Base-by-base conservation (phyloP, 2,113 vertebrate species). In the Arothron firmamentum region DNA sequence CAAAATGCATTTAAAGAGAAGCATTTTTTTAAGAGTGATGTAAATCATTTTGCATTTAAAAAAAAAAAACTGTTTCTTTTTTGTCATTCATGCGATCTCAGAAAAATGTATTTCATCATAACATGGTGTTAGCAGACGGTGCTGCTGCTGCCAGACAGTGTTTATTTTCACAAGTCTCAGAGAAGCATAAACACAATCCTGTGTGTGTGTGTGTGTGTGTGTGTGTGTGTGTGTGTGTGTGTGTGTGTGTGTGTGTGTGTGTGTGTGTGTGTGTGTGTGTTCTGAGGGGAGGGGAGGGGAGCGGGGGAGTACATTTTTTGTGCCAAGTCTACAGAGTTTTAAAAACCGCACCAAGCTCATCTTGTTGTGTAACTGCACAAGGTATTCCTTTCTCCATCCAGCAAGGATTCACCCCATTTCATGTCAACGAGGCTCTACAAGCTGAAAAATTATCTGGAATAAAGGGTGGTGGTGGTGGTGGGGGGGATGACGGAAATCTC, bases 151-250 rank as follows among this genome's bases (percentile, higher is more conserved):
- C 86, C 78, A 87, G 78, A 72, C 57, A 74, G 70, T 87, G 83
- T 87, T 88, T 88, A 78, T 86, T 87, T 88, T 87, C 75, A 70
- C 80, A 78, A 81, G 78, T 83, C 65, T 74, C 65, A 12, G 46
- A 62, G 66, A 77, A 75, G 62, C 77, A 78, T 86, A 81, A 88
- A 86, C 79, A 85, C 59, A 62, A 67, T 53, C 68, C 58, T 66
- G 74, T 71, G 73, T 73, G 68, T 50, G 62, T 67, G 53, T 80
- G 65, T 50, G 69, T 62, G 70, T 67, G 56, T 80, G 65, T 50
- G 69, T 62, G 70, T 66, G 74, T 72, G 72, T 75, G n/a, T n/a
- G 56, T 80, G 63, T 50, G 69, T 62, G 70, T 65, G 56, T 80
- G 63, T 66, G 74, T 71, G 73, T 73, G 68, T 50, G 62, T 67